A percentile compares a stretch with the other conserved stretches of the same genome.
These are phyloP conservation scores for Otolemur garnettii DNA, from an alignment of 2,113 vertebrate genomes.

Conservation along the genomic window DNA sequence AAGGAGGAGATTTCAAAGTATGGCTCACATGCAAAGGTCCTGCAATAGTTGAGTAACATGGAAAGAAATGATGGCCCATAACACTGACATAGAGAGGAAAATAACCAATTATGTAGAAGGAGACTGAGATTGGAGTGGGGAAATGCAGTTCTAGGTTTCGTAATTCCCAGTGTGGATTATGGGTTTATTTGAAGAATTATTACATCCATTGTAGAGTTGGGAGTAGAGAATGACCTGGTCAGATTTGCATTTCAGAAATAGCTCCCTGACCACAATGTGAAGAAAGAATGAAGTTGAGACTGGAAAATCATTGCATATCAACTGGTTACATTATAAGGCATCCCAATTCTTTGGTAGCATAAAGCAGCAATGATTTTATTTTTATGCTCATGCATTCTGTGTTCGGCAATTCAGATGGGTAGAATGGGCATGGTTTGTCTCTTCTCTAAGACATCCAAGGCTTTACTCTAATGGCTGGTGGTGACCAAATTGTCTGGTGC, in stretches of 20 bases:
- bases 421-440: not conserved
- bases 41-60: too few relatives aligned
- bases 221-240: not conserved
- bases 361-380: not conserved
- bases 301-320: not conserved
- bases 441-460: too few relatives aligned
- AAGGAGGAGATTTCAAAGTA: not conserved
- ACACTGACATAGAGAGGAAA: not conserved
- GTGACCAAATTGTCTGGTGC: too few relatives aligned
- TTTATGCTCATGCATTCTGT: not conserved
- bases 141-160: too few relatives aligned
- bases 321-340: not conserved
- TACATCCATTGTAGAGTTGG: not conserved
- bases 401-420: not conserved
- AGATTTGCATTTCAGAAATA: not conserved
- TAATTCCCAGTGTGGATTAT: not conserved
- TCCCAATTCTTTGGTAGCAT: not conserved
- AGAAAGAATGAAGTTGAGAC: not conserved
- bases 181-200: not conserved
- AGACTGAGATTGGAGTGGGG: not conserved
- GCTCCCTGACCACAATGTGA: not conserved
- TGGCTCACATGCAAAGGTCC: not conserved
- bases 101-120: not conserved
- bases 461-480: too few relatives aligned
- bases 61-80: not conserved